These are phyloP conservation scores for Conus ventricosus DNA, from an alignment of 1,140 invertebrate species.

Conservation along the genomic window DNA sequence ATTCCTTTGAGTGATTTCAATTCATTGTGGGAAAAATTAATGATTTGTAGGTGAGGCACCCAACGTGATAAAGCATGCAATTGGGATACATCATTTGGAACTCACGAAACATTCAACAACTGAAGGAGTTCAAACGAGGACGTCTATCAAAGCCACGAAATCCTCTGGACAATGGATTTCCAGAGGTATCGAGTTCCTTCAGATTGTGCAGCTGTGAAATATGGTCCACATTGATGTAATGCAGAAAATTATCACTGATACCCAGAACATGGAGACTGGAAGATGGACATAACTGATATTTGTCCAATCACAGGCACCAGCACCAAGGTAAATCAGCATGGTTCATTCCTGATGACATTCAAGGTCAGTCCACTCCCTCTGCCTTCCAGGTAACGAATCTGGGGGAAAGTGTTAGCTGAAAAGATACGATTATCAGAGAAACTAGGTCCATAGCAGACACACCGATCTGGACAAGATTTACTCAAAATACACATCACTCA, in stretches of 20 bases:
- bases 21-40: neutral
- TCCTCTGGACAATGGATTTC: constrained; percentile 20
- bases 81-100: neutral
- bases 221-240: no score
- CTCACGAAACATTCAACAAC: neutral
- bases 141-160: neutral
- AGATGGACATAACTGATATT: constrained; percentile 4
- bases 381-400: constrained; percentile 2
- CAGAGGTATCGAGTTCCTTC: constrained; percentile 15
- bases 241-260: constrained; percentile 31
- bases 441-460: constrained; percentile 6
- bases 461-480: constrained; percentile 47
- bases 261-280: neutral
- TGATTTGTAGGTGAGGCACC: neutral
- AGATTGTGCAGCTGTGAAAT: constrained; percentile 19
- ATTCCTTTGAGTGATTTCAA: no score
- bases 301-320: neutral
- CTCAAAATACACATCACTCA: constrained; percentile 18
- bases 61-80: neutral
- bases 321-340: neutral
- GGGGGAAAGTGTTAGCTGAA: neutral
- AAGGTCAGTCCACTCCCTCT: neutral
- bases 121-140: neutral
- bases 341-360: neutral
- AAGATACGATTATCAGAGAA: neutral